Base-by-base conservation (phyloP, 2,113 vertebrate species). In the Leptobrachium leishanense region DNA sequence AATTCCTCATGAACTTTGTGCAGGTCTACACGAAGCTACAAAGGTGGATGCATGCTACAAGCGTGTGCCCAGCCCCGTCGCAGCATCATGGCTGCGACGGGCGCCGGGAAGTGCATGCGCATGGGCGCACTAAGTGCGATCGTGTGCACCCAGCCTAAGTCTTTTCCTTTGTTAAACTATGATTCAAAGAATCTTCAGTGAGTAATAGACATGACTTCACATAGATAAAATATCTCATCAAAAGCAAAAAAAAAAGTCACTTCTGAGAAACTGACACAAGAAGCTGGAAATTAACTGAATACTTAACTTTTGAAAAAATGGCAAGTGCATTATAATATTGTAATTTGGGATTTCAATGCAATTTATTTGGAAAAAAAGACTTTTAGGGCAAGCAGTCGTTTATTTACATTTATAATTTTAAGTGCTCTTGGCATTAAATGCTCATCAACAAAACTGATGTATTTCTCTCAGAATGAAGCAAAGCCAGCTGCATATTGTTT, bases 351-450 rank as follows among this genome's bases (percentile, higher is more conserved):
- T 46, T 68, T 41, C 64, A 79, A 59, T 73, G 77, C 70, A 73
- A 67, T 73, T 73, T 79, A 68, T 40, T 79, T 73, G 13, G 6
- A 74, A 40, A 74, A 73, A 64, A 73, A 68, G 42, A 43, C 44
- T 80, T 73, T 74, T 74, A 74, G 71, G 53, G 77, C 64, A 80
- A 80, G 70, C 71, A 62, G n/a, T 68, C 53, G 53, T 80, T 68
- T 80, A 80, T 80, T 80, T 80, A 74, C 63, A 80, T 80, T 80
- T 80, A 67, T 74, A 74, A 74, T 80, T 80, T 67, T 80, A 68
- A 74, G 77, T 59, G 71, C 77, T 73, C 53, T 80, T 80, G 77
- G 70, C 70, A 55, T 79, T 68, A 31, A 65, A 43, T 9, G 20
- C 77, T 80, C 64, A 80, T 80, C 70, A 72, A 73, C 69, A 80